Evolutionary conservation across 30 jellyfish, hydroid and myxozoan genomes (phyloP).

Genomic region (Turritopsis rubra): DNA sequence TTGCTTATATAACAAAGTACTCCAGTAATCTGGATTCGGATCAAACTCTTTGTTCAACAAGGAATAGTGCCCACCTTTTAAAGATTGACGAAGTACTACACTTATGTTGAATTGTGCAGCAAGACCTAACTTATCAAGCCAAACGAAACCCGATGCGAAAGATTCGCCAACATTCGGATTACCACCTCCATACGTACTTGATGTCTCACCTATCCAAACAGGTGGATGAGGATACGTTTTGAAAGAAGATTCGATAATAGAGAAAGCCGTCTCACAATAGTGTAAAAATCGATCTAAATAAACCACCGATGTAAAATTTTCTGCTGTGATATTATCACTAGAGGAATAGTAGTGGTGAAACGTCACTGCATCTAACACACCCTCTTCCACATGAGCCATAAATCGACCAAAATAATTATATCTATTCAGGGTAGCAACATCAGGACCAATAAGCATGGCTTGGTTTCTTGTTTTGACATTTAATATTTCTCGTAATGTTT

Average conservation of each 20-base stretch:
- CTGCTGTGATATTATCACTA: constrained; percentile 49
- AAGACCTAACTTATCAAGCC: constrained; percentile 88
- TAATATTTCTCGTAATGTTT: constrained; percentile 27
- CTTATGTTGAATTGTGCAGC: constrained; percentile 70
- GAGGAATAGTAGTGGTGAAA: constrained; percentile 77
- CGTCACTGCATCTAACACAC: constrained; percentile 61
- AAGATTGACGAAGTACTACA: constrained; percentile 52
- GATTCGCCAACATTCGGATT: constrained; percentile 40
- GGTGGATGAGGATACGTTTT: constrained; percentile 40
- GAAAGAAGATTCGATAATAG: constrained; percentile 27
- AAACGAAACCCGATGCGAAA: constrained; percentile 73
- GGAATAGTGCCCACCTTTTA: constrained; percentile 71
- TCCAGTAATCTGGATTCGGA: constrained; percentile 84
- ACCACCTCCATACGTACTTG: constrained; percentile 82
- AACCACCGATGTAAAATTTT: constrained; percentile 48
- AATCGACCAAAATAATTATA: constrained; percentile 40
- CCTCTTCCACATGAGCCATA: constrained; percentile 44
- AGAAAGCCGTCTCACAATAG: constrained; percentile 28
- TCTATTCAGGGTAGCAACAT: constrained; percentile 71
- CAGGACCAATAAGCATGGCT: constrained; percentile 80
- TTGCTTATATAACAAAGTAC: constrained; percentile 62
- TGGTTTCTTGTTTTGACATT: constrained; percentile 41
- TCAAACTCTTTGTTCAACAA: constrained; percentile 39
- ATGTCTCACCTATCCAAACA: constrained; percentile 85
- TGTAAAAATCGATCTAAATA: constrained; percentile 58